Evolutionary conservation across 1,140 invertebrate species (phyloP).

Genomic region (Acromyrmex charruanus): DNA sequence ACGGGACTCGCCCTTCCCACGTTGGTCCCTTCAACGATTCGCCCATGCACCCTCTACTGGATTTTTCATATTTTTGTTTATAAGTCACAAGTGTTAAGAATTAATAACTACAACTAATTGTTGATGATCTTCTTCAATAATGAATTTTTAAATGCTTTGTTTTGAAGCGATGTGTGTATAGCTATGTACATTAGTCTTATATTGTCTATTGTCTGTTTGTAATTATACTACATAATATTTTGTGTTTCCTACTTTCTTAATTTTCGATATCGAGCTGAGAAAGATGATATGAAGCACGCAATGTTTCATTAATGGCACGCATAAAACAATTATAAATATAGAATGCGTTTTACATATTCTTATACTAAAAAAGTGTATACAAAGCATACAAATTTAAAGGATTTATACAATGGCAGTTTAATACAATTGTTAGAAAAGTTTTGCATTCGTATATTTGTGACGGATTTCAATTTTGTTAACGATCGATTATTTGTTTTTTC

Average conservation of each 20-base stretch:
- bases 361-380: background rate
- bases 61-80: background rate
- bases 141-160: background rate
- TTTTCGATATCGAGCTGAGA: constrained; percentile 2
- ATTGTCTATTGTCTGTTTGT: background rate
- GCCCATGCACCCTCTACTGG: background rate
- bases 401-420: background rate
- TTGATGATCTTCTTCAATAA: background rate
- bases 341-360: background rate
- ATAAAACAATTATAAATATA: background rate
- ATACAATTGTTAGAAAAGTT: background rate
- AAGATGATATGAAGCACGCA: background rate
- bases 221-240: constrained; percentile 6
- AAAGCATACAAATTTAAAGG: background rate
- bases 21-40: background rate
- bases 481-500: background rate
- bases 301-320: background rate
- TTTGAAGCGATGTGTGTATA: too few relatives aligned
- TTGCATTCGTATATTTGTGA: background rate
- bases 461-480: background rate
- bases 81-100: background rate
- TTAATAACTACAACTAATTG: too few relatives aligned
- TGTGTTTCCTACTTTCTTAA: background rate
- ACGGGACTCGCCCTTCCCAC: constrained; percentile 25
- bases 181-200: background rate